Evolutionary conservation across 23 tunicate genomes (phyloP).

Genomic region (Halocynthia roretzi): DNA sequence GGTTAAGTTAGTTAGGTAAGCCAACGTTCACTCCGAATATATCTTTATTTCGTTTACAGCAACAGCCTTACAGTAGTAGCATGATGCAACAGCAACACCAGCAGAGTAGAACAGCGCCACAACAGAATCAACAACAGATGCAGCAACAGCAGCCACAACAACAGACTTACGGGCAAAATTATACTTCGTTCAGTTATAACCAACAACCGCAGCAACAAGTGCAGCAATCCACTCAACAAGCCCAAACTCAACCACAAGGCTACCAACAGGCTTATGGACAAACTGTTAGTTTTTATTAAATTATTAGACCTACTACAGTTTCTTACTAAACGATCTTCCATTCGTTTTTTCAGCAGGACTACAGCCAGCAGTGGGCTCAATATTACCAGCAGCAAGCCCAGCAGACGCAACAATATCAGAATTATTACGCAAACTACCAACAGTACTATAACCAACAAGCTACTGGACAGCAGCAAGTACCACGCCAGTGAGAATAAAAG

Average conservation of each 20-base stretch:
- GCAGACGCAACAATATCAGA: slow-evolving; percentile 52
- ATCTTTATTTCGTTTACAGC: neutral
- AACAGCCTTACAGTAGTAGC: neutral
- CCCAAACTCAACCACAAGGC: slow-evolving; percentile 5
- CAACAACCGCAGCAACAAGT: neutral
- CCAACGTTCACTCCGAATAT: neutral
- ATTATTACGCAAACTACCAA: slow-evolving; percentile 81
- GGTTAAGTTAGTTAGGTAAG: no score
- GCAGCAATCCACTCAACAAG: neutral
- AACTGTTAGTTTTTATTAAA: neutral
- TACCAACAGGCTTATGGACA: slow-evolving; percentile 7
- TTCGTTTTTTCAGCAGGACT: slow-evolving; percentile 39
- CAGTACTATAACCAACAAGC: slow-evolving; percentile 35
- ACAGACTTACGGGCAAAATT: slow-evolving; percentile 23
- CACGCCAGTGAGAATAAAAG: neutral
- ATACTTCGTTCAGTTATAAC: slow-evolving; percentile 27
- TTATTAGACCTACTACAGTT: neutral
- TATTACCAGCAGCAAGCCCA: slow-evolving; percentile 78
- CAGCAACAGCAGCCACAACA: slow-evolving; percentile 13
- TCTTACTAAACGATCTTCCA: neutral
- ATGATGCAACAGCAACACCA: slow-evolving; percentile 1
- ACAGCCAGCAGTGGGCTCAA: slow-evolving; percentile 92
- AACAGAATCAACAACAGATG: slow-evolving; percentile 18
- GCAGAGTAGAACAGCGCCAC: neutral
- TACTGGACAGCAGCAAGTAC: neutral